A percentile compares a stretch with the other conserved stretches of the same genome.
These are phyloP conservation scores for Diaperis boleti DNA, from an alignment of 2,888 invertebrate species.

Conservation along the genomic window DNA sequence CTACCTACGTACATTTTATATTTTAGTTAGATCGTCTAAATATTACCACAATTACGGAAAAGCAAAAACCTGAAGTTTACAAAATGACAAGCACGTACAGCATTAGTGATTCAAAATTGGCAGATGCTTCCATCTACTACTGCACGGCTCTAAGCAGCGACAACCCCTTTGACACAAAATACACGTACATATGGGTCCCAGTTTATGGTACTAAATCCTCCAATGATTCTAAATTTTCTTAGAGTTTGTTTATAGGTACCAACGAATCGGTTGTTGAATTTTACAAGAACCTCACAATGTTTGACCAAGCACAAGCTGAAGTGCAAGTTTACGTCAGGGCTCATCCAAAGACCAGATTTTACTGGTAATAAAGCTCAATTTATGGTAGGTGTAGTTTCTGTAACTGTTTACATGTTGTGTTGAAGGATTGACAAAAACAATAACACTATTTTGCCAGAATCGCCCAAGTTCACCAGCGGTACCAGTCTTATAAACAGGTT, in stretches of 20 bases:
- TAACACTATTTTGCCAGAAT: neutral
- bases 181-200: slow-evolving; percentile 8
- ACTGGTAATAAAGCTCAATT: neutral
- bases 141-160: neutral
- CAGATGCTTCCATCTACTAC: neutral
- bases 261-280: neutral
- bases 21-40: slow-evolving; percentile 1
- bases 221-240: neutral
- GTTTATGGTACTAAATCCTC: neutral
- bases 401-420: too few relatives aligned
- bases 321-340: neutral
- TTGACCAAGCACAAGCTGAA: neutral
- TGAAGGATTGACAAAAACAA: neutral
- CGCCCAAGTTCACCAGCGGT: neutral
- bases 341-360: neutral
- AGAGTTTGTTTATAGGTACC: neutral
- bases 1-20: neutral
- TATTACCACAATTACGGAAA: neutral
- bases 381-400: too few relatives aligned
- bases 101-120: neutral
- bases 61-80: neutral
- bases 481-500: neutral
- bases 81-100: neutral
- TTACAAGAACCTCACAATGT: neutral
- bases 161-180: neutral